Percentiles rank a stretch among this genome's conserved stretches.
These are phyloP conservation scores for Cordilura impudica DNA, from an alignment of 2,888 invertebrate genomes.

Conservation along the genomic window DNA sequence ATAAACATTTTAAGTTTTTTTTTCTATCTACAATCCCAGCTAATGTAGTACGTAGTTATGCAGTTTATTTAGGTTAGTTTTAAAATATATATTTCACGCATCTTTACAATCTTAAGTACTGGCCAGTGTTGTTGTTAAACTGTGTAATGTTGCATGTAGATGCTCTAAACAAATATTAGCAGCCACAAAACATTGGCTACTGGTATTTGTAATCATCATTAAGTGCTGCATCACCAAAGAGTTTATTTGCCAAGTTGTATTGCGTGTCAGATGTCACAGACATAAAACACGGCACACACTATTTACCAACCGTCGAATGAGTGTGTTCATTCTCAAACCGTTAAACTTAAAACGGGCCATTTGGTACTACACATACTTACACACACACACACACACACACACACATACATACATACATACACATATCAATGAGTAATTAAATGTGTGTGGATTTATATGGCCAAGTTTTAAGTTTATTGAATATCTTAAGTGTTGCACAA, in stretches of 20 bases:
- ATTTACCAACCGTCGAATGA: neutral
- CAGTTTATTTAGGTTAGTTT: conserved; percentile 57
- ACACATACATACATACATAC: no score
- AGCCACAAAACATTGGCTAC: conserved; percentile 49
- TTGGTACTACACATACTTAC: no score
- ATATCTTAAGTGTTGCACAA: conserved; percentile 13
- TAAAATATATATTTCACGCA: conserved; percentile 61
- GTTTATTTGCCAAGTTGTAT: conserved; percentile 35
- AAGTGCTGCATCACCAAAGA: neutral
- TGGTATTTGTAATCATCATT: conserved; percentile 53
- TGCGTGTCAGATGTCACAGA: conserved; percentile 61
- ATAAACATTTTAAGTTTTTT: conserved; percentile 28
- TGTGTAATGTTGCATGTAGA: conserved; percentile 59
- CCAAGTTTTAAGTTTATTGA: neutral
- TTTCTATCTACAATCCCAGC: neutral
- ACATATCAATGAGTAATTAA: conserved; percentile 16
- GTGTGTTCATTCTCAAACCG: neutral
- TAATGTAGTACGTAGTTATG: no score
- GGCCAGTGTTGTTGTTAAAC: conserved; percentile 20
- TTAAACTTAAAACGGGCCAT: neutral
- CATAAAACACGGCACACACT: conserved; percentile 14
- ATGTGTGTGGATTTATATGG: neutral
- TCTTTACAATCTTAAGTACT: conserved; percentile 53
- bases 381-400: no score
- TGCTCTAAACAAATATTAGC: conserved; percentile 58